phyloP scores from a whole-genome alignment of 2,113 vertebrate species.

The Microcebus ravelobensis region DNA sequence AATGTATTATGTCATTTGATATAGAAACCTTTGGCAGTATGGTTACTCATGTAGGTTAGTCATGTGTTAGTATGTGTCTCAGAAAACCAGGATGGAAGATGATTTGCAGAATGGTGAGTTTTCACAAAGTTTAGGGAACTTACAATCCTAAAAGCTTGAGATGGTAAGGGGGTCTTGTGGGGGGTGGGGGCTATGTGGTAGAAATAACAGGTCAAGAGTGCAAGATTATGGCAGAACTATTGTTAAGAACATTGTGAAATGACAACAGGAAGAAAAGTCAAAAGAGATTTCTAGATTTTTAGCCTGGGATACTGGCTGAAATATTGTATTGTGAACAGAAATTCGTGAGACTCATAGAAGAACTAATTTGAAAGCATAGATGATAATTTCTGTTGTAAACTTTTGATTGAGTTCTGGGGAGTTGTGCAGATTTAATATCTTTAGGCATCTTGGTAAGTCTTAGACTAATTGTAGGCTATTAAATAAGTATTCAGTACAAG shows the following conservation, averaged over 20 bases:
- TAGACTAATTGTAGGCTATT: neutral
- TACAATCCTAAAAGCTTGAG: neutral
- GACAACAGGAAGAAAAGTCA: neutral
- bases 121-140: neutral
- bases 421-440: neutral
- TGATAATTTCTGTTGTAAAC: neutral
- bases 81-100: neutral
- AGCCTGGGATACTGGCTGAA: neutral
- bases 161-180: neutral
- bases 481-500: neutral
- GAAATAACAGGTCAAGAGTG: neutral
- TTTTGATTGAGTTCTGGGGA: neutral
- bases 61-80: neutral
- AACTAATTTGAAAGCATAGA: neutral
- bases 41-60: neutral
- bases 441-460: neutral
- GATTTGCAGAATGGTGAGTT: neutral
- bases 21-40: neutral
- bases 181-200: neutral
- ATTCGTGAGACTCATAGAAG: neutral
- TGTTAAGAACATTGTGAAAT: neutral
- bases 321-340: neutral
- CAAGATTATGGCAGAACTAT: neutral
- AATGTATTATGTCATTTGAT: neutral
- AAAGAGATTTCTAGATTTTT: neutral